Evolutionary conservation across 2,888 invertebrate species (phyloP).

Genomic region (Macrosiphum euphorbiae): DNA sequence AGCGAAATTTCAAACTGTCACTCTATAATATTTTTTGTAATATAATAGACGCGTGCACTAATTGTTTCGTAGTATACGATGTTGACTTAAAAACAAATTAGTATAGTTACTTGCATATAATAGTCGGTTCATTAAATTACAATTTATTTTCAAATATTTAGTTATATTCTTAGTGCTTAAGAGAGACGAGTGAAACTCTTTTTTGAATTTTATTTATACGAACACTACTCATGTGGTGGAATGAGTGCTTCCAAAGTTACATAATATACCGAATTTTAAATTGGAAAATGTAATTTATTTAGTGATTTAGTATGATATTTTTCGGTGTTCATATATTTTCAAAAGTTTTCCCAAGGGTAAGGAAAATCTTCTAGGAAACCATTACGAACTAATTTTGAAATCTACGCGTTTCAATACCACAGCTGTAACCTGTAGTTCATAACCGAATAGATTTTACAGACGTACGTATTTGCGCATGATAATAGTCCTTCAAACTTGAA

Average conservation of each 20-base stretch:
- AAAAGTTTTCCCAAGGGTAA: neutral
- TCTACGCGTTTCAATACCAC: neutral
- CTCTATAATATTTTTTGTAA: neutral
- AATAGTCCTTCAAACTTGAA: neutral
- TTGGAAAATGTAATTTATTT: neutral
- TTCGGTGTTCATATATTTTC: neutral
- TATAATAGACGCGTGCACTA: neutral
- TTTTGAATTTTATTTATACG: neutral
- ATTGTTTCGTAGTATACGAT: neutral
- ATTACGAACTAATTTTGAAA: neutral
- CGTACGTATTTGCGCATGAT: neutral
- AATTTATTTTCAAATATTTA: neutral
- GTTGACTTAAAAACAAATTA: neutral
- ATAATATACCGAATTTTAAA: neutral
- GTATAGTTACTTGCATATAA: neutral
- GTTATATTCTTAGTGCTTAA: neutral
- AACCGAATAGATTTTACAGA: neutral
- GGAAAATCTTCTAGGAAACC: neutral
- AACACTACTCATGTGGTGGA: neutral
- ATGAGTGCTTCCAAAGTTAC: neutral
- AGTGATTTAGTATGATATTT: neutral
- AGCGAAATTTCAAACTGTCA: neutral
- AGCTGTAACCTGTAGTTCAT: neutral
- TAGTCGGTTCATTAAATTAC: neutral
- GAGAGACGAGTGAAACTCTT: neutral